A percentile compares a stretch with the other conserved stretches of the same genome.
Conservation (phyloP, 2,113 vertebrate species). For the Ameiurus melas region DNA sequence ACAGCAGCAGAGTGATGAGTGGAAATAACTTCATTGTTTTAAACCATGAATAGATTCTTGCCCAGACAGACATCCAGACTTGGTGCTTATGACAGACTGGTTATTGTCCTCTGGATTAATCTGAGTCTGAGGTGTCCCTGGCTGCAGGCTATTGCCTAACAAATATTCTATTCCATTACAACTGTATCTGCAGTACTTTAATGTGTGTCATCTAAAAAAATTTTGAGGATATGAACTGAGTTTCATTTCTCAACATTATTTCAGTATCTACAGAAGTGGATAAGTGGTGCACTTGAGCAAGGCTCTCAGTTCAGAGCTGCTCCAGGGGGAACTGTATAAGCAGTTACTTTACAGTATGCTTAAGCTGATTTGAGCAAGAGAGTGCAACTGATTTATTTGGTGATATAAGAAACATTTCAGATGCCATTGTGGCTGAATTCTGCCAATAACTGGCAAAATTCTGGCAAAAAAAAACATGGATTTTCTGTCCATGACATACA, state of each 20-base stretch:
- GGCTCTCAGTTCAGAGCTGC: not conserved
- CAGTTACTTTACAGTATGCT: not conserved
- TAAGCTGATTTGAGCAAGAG: not conserved
- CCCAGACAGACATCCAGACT: not conserved
- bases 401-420: not conserved
- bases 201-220: not conserved
- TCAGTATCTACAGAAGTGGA: not conserved
- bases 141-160: not conserved
- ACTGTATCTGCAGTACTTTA: not conserved
- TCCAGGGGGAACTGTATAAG: not conserved
- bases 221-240: not conserved
- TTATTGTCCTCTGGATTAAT: not conserved
- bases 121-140: not conserved
- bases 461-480: not conserved
- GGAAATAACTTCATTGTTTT: slow-evolving; percentile 18
- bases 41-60: slow-evolving; percentile 9
- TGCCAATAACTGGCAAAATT: not conserved
- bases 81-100: not conserved
- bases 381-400: not conserved
- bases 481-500: not conserved
- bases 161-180: not conserved
- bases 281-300: not conserved
- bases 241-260: not conserved
- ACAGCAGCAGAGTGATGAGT: slow-evolving; percentile 4
- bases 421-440: not conserved